These are phyloP conservation scores for Chydorus sphaericus DNA, from an alignment of 2,888 invertebrate species.

Conservation along the genomic window DNA sequence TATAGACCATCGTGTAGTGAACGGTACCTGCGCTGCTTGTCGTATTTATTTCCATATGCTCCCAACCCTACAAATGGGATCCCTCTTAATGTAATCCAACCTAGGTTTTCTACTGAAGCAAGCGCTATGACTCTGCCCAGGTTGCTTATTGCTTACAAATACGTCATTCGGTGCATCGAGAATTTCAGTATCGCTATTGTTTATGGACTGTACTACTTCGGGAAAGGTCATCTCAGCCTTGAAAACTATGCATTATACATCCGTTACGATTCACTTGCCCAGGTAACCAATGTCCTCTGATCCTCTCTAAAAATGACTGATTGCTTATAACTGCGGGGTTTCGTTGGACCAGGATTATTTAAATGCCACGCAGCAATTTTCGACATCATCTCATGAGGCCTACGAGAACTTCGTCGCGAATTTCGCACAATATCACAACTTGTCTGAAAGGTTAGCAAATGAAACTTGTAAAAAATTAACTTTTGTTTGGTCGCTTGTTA, in stretches of 20 bases:
- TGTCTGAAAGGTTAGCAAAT: constrained; percentile 13
- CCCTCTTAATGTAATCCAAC: neutral
- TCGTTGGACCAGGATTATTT: constrained; percentile 26
- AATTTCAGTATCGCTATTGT: constrained; percentile 32
- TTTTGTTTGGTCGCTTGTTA: neutral
- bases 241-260: constrained; percentile 28
- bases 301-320: neutral
- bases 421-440: constrained; percentile 10
- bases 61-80: neutral
- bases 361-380: constrained; percentile 29
- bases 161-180: constrained; percentile 32
- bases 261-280: constrained; percentile 29
- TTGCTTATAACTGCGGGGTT: neutral
- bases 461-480: rapidly evolving
- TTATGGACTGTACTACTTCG: constrained; percentile 31
- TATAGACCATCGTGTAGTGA: too few species aligned
- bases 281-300: constrained; percentile 12
- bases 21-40: too few species aligned
- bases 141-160: constrained; percentile 32
- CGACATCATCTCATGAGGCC: constrained; percentile 25
- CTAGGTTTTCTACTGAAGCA: too few species aligned
- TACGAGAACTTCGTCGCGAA: constrained; percentile 22
- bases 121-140: constrained; percentile 19
- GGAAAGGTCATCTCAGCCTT: constrained; percentile 26
- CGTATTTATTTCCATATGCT: too few species aligned